A percentile compares a stretch with the other conserved stretches of the same genome.
These are phyloP conservation scores for Megastigmus dorsalis DNA, from an alignment of 2,888 invertebrate genomes.

Conservation along the genomic window DNA sequence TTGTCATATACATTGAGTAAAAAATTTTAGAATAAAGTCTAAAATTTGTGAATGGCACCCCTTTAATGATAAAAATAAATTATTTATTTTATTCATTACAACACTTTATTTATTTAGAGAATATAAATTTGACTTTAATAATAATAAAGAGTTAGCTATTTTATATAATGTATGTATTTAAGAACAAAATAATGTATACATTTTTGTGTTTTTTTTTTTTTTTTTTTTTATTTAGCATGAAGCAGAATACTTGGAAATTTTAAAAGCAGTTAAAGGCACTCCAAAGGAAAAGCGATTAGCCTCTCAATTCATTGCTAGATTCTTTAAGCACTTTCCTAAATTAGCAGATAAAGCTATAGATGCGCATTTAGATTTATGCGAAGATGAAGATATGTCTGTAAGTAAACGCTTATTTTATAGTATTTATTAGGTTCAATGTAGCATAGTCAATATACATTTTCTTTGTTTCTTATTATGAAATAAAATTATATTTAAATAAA, in stretches of 20 bases:
- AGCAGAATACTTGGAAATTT: constrained; percentile 89
- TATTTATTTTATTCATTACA: too few species aligned
- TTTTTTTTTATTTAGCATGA: constrained; percentile 83
- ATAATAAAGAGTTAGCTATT: background rate
- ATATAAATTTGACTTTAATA: too few species aligned
- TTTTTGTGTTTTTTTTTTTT: too few species aligned
- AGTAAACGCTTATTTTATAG: constrained; percentile 69
- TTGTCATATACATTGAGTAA: too few species aligned
- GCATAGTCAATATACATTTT: background rate
- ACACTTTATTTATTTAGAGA: too few species aligned
- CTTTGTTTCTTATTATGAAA: background rate
- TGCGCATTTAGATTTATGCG: constrained; percentile 94
- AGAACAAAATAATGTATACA: too few species aligned
- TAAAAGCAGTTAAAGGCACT: constrained; percentile 91
- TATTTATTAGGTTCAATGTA: constrained; percentile 8
- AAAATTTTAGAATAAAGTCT: too few species aligned
- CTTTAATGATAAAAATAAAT: too few species aligned
- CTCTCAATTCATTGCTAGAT: constrained; percentile 95
- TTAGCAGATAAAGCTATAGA: constrained; percentile 91
- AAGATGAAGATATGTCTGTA: constrained; percentile 94
- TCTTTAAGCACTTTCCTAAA: constrained; percentile 93
- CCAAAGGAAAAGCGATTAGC: constrained; percentile 94
- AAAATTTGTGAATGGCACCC: too few species aligned
- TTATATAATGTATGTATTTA: background rate
- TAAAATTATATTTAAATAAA: too few species aligned